Percentiles rank a stretch among this genome's conserved stretches.
Evolutionary conservation across 2,888 invertebrate genomes (phyloP).

Genomic region (Latrodectus hesperus): DNA sequence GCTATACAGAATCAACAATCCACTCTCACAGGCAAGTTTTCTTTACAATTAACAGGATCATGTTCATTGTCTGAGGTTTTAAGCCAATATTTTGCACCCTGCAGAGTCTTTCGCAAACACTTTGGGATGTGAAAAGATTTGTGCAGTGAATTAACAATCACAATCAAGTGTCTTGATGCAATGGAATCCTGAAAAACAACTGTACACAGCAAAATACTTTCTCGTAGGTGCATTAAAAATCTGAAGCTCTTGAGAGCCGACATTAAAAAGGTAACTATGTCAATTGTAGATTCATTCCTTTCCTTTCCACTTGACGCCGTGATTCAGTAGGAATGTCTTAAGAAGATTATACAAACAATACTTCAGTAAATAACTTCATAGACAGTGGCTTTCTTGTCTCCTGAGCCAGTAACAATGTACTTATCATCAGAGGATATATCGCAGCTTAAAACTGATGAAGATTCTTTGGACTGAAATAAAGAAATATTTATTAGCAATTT

Average conservation of each 20-base stretch:
- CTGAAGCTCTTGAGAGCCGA: too few species aligned
- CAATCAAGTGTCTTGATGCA: neutral
- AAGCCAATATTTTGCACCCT: neutral
- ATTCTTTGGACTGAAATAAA: slow-evolving; percentile 83
- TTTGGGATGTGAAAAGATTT: neutral
- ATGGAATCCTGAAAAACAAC: neutral
- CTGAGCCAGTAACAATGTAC: slow-evolving; percentile 96
- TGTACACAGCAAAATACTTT: slow-evolving; percentile 1
- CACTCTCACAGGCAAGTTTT: neutral
- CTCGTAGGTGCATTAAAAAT: neutral
- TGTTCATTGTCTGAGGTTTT: neutral
- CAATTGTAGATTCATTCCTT: neutral
- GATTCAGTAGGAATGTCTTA: slow-evolving; percentile 56
- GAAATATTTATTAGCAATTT: neutral
- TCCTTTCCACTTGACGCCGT: neutral
- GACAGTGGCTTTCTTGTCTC: slow-evolving; percentile 96
- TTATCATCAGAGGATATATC: slow-evolving; percentile 97
- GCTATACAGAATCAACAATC: slow-evolving; percentile 2
- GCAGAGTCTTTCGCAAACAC: neutral
- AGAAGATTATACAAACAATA: slow-evolving; percentile 38
- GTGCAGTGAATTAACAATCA: slow-evolving; percentile 3
- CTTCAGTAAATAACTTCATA: slow-evolving; percentile 93
- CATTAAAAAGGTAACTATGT: neutral
- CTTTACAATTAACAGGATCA: neutral
- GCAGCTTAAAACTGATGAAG: slow-evolving; percentile 95